A percentile compares a stretch with the other conserved stretches of the same genome.
Conservation (phyloP, 2,888 invertebrate genomes). For the Rosalia funebris region DNA sequence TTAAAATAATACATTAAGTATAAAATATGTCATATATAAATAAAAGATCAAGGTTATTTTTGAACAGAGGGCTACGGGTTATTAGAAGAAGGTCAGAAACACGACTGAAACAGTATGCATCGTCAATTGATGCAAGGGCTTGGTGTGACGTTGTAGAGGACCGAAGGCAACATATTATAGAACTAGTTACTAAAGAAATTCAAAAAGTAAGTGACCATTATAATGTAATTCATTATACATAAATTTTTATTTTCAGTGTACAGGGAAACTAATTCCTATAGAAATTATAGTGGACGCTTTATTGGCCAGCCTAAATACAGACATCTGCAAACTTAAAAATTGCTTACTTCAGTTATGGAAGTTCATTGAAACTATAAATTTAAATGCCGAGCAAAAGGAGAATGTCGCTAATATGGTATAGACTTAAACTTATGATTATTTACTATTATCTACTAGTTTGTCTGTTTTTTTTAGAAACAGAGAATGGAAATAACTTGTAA, state of each 20-base stretch:
- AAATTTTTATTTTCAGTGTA: constrained; percentile 34
- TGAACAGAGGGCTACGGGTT: constrained; percentile 32
- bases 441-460: neutral
- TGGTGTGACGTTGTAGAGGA: constrained; percentile 70
- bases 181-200: constrained; percentile 62
- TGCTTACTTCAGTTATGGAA: constrained; percentile 34
- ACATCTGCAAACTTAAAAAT: constrained; percentile 28
- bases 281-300: constrained; percentile 55
- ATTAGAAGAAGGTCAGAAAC: constrained; percentile 62
- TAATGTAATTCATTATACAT: too few relatives aligned
- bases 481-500: constrained; percentile 31
- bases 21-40: constrained; percentile 37
- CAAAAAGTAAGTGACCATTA: constrained; percentile 40
- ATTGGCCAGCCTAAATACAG: constrained; percentile 25
- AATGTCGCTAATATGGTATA: constrained; percentile 26
- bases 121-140: constrained; percentile 69
- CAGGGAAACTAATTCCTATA: constrained; percentile 58
- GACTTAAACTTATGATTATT: neutral
- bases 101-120: constrained; percentile 68
- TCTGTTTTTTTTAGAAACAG: constrained; percentile 5
- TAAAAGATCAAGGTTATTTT: constrained; percentile 35
- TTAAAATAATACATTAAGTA: constrained; percentile 2
- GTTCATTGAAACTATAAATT: constrained; percentile 30
- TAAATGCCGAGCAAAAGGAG: constrained; percentile 27
- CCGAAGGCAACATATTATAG: constrained; percentile 68